Base-by-base conservation (phyloP, 2,113 vertebrate species). In the Rhombomys opimus region DNA sequence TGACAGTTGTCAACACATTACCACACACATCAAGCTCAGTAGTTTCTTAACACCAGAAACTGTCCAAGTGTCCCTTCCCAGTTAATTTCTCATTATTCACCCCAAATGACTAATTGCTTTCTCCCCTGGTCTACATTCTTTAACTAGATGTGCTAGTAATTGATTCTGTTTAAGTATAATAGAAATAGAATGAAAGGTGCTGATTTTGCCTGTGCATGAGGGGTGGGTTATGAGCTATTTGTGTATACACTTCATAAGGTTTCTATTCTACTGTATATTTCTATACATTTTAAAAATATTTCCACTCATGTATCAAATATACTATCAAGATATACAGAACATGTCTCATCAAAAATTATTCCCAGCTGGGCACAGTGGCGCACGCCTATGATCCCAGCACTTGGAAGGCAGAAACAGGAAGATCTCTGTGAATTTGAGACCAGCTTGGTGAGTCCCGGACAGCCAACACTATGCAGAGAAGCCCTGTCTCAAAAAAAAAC, bases 251-350 rank as follows among this genome's bases (percentile, higher is more conserved):
- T 63, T 57, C 7, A 9, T 7, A 35, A 35, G 38, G 6, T 7
- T 50, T 72, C 46, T 2, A 73, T 68, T 95, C 65, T 84, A 77
- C 73, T 94, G 27, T 90, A 52, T 1, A 54, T 72, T 96, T 76
- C 50, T n/a, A 35, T 61, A 80, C 65, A 27, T 86, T 92, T 87
- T 96, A 85, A 54, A 86, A 87, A 61, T 80, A 30, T 93, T 73
- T 90, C 4, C 15, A 80, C 57, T 25, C 54, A 1, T 93, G 32
- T 94, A 61, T 94, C 15, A 93, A 27, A 41, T 17, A 59, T 30
- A 41, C 67, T 90, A 67, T 61, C 32, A 90, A 27, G 84, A 65
- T 80, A 73, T 5, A 38, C 13, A 76, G 4, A 38, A 63, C 57
- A 70, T 88, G 11, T 72, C 38, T 78, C 30, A 86, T 67, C 12